These are phyloP conservation scores for Aricia agestis DNA, from an alignment of 1,140 invertebrate species.

Conservation along the genomic window DNA sequence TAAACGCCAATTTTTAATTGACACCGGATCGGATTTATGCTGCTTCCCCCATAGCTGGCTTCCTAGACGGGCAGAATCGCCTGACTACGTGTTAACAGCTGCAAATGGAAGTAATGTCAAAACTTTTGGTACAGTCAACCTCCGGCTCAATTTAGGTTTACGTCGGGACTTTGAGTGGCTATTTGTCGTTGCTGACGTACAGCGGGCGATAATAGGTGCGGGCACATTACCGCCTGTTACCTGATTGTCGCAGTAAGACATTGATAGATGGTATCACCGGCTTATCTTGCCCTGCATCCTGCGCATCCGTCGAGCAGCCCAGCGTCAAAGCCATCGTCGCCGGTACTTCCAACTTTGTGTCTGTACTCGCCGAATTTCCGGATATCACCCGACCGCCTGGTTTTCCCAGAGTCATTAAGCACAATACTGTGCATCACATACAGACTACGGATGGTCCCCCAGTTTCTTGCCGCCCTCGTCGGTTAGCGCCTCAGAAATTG, in stretches of 20 bases:
- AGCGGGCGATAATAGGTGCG: conserved; percentile 44
- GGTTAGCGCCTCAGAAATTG: too few relatives aligned
- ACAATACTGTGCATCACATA: too few relatives aligned
- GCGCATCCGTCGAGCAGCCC: neutral
- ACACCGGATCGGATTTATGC: neutral
- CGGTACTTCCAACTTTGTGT: neutral
- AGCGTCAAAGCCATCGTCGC: conserved; percentile 2
- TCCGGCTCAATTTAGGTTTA: neutral
- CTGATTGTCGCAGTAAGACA: too few relatives aligned
- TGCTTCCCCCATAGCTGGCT: neutral
- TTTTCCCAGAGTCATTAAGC: too few relatives aligned
- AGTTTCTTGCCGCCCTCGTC: too few relatives aligned
- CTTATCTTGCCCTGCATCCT: neutral
- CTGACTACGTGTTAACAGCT: neutral
- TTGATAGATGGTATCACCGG: neutral
- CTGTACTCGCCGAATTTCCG: too few relatives aligned
- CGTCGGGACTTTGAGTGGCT: conserved; percentile 21
- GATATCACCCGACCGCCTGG: too few relatives aligned
- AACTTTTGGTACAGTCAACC: neutral
- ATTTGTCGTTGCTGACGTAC: conserved; percentile 46
- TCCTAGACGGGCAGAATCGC: neutral
- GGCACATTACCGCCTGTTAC: conserved; percentile 40
- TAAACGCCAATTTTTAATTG: neutral
- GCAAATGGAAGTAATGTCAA: neutral
- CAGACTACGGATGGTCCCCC: too few relatives aligned